Evolutionary conservation across 1,140 invertebrate species (phyloP).

Genomic region (Apis cerana): DNA sequence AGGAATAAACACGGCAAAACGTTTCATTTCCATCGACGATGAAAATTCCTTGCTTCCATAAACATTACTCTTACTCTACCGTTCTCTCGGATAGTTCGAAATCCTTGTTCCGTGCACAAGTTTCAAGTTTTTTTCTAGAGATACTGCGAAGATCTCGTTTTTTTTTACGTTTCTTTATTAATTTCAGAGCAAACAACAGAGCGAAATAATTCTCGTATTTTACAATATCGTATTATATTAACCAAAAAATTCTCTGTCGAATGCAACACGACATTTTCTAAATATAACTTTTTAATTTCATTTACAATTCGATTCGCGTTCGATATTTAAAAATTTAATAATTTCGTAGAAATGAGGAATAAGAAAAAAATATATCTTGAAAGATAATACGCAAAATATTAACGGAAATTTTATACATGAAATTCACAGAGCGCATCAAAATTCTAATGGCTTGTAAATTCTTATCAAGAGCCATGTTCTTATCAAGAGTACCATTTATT

Average conservation of each 20-base stretch:
- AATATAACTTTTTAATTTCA: no score
- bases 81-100: not conserved
- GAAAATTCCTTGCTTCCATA: constrained; percentile 8
- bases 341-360: not conserved
- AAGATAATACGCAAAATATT: not conserved
- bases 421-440: constrained; percentile 31
- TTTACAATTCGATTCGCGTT: no score
- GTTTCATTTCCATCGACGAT: not conserved
- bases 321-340: not conserved
- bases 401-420: not conserved
- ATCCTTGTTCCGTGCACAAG: not conserved
- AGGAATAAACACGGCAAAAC: constrained; percentile 33
- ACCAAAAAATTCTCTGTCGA: no score
- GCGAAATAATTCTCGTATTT: no score
- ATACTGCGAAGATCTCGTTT: not conserved
- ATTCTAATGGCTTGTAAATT: constrained; percentile 44
- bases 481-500: constrained; percentile 46
- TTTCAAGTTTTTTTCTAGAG: not conserved
- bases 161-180: no score
- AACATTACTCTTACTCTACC: not conserved
- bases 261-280: no score
- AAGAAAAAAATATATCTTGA: not conserved
- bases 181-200: no score
- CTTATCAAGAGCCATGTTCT: constrained; percentile 37
- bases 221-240: no score